Evolutionary conservation across 2,113 vertebrate species (phyloP), one percentile per base, ranked within the genome.

Genomic region (Sarotherodon lohbergeri): DNA sequence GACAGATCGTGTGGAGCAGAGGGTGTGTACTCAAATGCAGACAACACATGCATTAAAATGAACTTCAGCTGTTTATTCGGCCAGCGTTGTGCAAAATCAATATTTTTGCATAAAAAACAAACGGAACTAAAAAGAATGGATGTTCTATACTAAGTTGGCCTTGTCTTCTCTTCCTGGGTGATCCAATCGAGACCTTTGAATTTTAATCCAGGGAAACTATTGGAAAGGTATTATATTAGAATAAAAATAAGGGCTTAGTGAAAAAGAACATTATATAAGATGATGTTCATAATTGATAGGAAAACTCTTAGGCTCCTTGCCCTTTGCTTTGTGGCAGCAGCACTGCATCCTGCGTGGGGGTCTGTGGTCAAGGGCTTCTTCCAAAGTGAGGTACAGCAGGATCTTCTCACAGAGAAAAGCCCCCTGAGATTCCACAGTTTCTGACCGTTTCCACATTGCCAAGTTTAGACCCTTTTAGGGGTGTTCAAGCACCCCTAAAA

Each of bases 341-440:
- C 88, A 89, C 81, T 94, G 97, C 41, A 4, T 86, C 87, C 97
- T 96, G 34, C 95, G 96, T 9, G 95, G 95, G 4, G 97, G 98
- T 19, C 95, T 97, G 90, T 98, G 98, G 87, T 99, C 99, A 6
- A 98, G 98, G 27, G 97, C 98, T 50, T 98, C 98, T 93, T 99
- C 99, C 89, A 99, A 87, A 2, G 99, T 98, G 7, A 99, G 97
- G 7, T 98, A 99, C 43, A 97, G 97, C 89, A 66, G 61, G 61
- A 99, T 99, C 1, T 98, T 99, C 96, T 99, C 99, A 24, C 98
- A 99, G 36, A 99, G 98, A 92, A 66, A 5, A 63, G 59, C 61
- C 32, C 61, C 17, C 17, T 66, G 32, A 36, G 32, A 66, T 66
- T 36, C 61, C 17, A n/a, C 32, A n/a, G 9, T 66, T 7, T 66